Evolutionary conservation across 2,113 vertebrate genomes (phyloP).

Genomic region (Octodon degus): DNA sequence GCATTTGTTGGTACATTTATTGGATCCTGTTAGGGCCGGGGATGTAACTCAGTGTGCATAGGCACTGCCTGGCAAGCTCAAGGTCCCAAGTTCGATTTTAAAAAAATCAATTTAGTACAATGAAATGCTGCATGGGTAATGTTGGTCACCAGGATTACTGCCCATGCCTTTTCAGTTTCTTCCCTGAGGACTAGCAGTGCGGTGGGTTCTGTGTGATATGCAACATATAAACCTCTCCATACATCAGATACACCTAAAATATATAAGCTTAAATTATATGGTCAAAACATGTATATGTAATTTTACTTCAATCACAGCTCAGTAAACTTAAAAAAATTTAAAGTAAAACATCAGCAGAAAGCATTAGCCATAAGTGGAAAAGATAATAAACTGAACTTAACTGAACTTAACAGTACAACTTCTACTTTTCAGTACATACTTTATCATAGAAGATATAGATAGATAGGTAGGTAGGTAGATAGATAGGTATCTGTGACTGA

Average conservation of each 20-base stretch:
- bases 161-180: not conserved
- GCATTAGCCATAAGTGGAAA: not conserved
- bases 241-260: too few relatives aligned
- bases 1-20: not conserved
- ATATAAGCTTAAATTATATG: not conserved
- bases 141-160: not conserved
- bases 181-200: not conserved
- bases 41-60: too few relatives aligned
- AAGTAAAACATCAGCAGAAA: not conserved
- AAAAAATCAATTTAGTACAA: not conserved
- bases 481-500: too few relatives aligned
- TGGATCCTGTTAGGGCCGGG: not conserved
- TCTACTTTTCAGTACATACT: not conserved
- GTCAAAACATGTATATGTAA: not conserved
- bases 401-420: not conserved
- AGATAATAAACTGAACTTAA: not conserved
- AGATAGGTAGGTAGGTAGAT: too few relatives aligned
- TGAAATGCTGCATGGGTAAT: not conserved
- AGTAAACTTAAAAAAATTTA: not conserved
- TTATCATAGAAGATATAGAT: not conserved
- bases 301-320: not conserved
- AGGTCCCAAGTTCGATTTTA: too few relatives aligned
- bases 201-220: not conserved
- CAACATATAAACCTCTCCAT: not conserved
- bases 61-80: too few relatives aligned